Evolutionary conservation across 2,888 invertebrate species (phyloP).

Genomic region (Piscicola geometra): DNA sequence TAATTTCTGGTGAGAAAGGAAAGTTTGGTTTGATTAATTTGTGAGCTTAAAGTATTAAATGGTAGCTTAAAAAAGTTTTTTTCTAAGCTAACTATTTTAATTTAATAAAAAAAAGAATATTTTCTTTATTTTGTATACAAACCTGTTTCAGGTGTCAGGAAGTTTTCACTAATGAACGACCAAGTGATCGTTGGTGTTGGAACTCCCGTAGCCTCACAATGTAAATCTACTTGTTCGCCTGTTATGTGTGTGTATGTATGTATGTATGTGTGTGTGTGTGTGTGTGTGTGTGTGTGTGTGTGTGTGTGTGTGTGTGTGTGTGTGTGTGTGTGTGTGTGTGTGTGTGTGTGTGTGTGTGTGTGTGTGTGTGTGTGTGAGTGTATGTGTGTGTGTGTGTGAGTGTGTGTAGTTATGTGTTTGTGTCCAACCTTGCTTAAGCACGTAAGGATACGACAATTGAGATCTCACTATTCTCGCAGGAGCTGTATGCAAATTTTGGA

Average conservation of each 20-base stretch:
- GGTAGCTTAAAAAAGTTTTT: no score
- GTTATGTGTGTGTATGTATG: no score
- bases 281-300: constrained; percentile 16
- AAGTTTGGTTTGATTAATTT: not conserved
- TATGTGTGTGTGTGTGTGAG: constrained; percentile 34
- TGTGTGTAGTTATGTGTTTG: constrained; percentile 28
- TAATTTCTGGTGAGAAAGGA: not conserved
- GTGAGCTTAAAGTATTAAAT: no score
- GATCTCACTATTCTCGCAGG: not conserved
- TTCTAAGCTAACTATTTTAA: no score
- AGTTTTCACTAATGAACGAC: not conserved
- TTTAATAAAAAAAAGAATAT: no score
- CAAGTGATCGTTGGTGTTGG: not conserved
- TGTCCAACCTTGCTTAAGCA: not conserved
- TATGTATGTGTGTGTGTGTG: constrained; percentile 5
- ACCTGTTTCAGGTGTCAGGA: no score
- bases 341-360: constrained; percentile 25
- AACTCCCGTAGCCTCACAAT: not conserved
- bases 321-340: constrained; percentile 27
- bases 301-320: constrained; percentile 25
- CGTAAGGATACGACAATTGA: not conserved
- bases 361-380: constrained; percentile 20
- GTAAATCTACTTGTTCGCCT: not conserved
- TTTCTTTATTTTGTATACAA: no score
- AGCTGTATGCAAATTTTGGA: no score